Evolutionary conservation across 2,113 vertebrate species (phyloP).

Genomic region (Eira barbara): DNA sequence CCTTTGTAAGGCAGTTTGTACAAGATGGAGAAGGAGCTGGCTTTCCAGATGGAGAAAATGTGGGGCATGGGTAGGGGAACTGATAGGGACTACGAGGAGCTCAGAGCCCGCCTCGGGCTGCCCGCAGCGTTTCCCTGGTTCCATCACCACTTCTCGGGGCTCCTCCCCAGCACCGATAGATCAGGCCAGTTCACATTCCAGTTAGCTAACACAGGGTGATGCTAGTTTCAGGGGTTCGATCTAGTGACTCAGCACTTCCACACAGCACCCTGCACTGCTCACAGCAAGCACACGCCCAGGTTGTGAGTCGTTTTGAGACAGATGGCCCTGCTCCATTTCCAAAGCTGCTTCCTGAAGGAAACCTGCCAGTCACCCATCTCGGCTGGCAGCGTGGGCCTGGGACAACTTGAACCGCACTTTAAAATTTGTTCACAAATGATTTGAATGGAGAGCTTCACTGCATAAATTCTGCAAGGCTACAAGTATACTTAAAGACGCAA

Average conservation of each 20-base stretch:
- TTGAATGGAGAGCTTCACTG: not conserved
- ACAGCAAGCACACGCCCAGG: not conserved
- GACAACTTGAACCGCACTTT: not conserved
- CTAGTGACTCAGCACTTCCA: not conserved
- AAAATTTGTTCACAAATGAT: not conserved
- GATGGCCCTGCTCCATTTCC: not conserved
- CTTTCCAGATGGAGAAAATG: not conserved
- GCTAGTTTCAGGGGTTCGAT: not conserved
- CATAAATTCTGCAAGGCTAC: not conserved
- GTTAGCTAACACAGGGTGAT: not conserved
- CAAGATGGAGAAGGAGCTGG: not conserved
- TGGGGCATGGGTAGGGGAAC: not conserved
- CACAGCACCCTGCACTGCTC: not conserved
- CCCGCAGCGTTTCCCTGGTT: too few relatives aligned
- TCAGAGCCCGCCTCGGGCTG: not conserved
- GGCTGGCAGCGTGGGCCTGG: too few relatives aligned
- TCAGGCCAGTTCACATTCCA: not conserved
- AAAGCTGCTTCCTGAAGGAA: not conserved
- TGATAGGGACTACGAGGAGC: not conserved
- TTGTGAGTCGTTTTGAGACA: not conserved
- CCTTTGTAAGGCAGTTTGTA: not conserved
- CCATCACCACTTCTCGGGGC: not conserved
- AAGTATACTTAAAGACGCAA: too few relatives aligned
- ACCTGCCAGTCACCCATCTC: not conserved
- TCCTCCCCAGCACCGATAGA: not conserved